Evolutionary conservation across 2,797 vertebrate species (phyloP), one percentile per base, ranked within the genome.

Genomic region (Stomatorhinus walkeri): DNA sequence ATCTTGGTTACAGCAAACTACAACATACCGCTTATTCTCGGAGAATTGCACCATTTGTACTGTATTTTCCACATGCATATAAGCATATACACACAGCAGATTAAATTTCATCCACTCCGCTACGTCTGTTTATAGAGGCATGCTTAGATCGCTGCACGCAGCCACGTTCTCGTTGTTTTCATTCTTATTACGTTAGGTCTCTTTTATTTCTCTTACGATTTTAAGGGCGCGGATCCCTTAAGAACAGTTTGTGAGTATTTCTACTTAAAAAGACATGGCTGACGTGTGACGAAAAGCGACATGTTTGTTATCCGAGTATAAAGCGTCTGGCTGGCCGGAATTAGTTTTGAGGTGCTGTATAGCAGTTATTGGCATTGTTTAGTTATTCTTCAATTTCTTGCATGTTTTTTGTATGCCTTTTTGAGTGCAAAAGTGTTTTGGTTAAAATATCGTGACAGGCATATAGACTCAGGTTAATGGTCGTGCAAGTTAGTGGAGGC

Each of bases 201-300:
- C 28, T 76, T 28, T 76, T 40, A 12, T 14, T 79, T 79, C 36
- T 43, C 4, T 19, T 40, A 19, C 3, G 32, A 36, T 16, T 79
- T 43, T 79, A 43, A 43, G 36, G 64, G 64, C 24, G 64, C 56
- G 64, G 72, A 40, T 79, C 72, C 72, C 2, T 19, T 72, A 72
- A 72, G 72, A 79, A n/a, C 72, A n/a, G 72, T 43, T n/a, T n/a
- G 32, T 72, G 64, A 72, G 64, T 79, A 79, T 79, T n/a, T 79
- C 5, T n/a, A n/a, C 72, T 43, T 79, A 7, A 43, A 43, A 9
- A 16, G 32, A 19, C 14, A 79, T 79, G 28, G 72, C 14, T 79
- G 72, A 79, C 72, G 72, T 43, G 72, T 43, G 36, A 19, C 14
- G 36, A 43, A 79, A 43, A n/a, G 36, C 72, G 36, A 79, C 36